Base-by-base conservation (phyloP, 92 coral and sea anemone genomes). In the Epizoanthus fatuus region DNA sequence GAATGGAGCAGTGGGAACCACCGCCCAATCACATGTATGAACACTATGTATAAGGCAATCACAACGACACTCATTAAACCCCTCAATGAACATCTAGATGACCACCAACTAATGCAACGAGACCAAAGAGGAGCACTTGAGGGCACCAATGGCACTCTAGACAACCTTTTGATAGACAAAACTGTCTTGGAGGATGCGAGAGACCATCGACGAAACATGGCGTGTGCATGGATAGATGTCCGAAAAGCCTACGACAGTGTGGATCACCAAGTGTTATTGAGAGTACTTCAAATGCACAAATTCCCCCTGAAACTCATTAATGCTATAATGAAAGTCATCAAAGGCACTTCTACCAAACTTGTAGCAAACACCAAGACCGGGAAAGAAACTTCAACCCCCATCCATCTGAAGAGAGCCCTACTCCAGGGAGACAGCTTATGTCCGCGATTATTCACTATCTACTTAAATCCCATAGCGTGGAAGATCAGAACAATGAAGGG, bases 361-460 rank as follows among this genome's bases (percentile, higher is more conserved):
- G 22, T 58, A 58, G 20, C 64, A 58, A 42, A 42, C 47, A 42
- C 5, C 6, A 42, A 42, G 47, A 22, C 7, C 64, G 22, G 64
- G 7, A 68, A 45, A 13, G 53, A 19, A 45, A 12, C 19, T n/a
- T 38, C 35, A 19, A 68, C n/a, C 47, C 74, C 49, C n/a, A 68
- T 68, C 74, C 10, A 68, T 68, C 35, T 68, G 74, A 68, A 68
- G 74, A 68, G 29, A 19, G 74, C 40, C 40, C 29, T 68, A 3
- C 74, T 68, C 74, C 67, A 62, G 67, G 67, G 67, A 7, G 67
- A 62, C 67, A 68, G 40, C 44, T 10, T 68, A 37, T 68, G 74
- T 25, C 74, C 42, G 17, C 29, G 74, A 68, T 16, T 68, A 7
- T 68, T 68, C 74, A 68, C 74, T 4, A n/a, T 68, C 4, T 20